These are phyloP conservation scores for Sycophila sp. DNA, from an alignment of 1,140 invertebrate genomes.

Conservation along the genomic window DNA sequence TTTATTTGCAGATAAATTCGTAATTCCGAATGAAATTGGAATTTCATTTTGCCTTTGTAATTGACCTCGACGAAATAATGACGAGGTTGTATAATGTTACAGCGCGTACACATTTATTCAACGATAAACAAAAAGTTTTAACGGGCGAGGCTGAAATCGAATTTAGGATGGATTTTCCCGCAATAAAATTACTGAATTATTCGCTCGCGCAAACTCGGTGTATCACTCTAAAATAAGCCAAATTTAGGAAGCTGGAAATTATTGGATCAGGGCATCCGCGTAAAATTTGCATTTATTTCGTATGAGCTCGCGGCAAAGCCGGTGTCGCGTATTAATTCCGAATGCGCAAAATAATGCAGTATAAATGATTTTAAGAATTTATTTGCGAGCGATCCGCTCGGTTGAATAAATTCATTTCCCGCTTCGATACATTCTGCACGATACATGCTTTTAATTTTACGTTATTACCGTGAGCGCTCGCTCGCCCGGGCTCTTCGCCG, in stretches of 20 bases:
- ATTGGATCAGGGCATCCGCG: conserved; percentile 24
- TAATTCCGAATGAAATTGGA: too few species aligned
- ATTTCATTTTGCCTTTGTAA: too few species aligned
- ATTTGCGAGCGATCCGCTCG: conserved; percentile 24
- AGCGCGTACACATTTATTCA: too few species aligned
- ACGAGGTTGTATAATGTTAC: too few species aligned
- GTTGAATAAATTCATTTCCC: conserved; percentile 38
- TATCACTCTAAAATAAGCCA: conserved; percentile 34
- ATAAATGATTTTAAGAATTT: conserved; percentile 41
- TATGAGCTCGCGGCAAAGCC: conserved; percentile 5
- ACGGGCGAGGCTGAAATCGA: not conserved
- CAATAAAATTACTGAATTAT: conserved; percentile 34
- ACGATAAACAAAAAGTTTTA: conserved; percentile 14
- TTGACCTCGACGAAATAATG: too few species aligned
- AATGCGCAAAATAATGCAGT: conserved; percentile 35
- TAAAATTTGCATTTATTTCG: conserved; percentile 40
- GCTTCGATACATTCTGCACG: conserved; percentile 17
- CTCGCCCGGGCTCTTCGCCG: not conserved
- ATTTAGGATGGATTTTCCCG: not conserved
- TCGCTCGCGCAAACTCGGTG: not conserved
- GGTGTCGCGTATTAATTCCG: conserved; percentile 25
- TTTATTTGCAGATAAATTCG: too few species aligned
- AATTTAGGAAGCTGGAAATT: conserved; percentile 34
- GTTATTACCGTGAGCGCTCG: conserved; percentile 30
- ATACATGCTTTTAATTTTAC: conserved; percentile 31